Conservation (phyloP, 2,113 vertebrate species). For the Crotalus horridus region DNA sequence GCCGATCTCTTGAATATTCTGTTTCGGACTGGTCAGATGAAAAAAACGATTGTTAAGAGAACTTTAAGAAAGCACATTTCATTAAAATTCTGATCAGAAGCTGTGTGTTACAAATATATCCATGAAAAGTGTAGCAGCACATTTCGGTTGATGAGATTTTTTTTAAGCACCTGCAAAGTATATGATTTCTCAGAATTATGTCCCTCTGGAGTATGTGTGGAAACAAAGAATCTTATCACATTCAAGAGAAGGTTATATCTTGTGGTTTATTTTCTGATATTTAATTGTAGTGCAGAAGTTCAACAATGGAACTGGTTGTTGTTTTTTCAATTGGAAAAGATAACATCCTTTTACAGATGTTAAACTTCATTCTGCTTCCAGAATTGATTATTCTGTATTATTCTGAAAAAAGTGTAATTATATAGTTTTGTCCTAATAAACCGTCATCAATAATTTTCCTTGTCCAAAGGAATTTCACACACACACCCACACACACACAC, state of each 20-base stretch:
- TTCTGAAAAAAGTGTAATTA: not conserved
- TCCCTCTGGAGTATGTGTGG: not conserved
- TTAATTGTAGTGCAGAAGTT: not conserved
- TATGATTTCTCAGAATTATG: not conserved
- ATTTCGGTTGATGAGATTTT: not conserved
- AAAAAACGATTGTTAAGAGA: not conserved
- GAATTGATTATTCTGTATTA: not conserved
- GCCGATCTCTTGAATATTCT: constrained; percentile 43
- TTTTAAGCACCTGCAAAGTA: not conserved
- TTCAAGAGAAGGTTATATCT: not conserved
- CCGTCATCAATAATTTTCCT: not conserved
- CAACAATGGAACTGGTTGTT: not conserved
- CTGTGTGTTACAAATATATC: not conserved
- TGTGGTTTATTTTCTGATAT: not conserved
- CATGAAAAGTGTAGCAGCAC: not conserved
- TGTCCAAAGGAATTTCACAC: no score
- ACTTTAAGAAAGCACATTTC: constrained; percentile 3
- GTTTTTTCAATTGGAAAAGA: not conserved
- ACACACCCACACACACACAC: not conserved
- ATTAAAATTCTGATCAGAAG: accelerated
- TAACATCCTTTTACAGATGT: not conserved
- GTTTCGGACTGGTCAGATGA: not conserved
- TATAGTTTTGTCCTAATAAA: no score
- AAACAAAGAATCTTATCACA: not conserved
- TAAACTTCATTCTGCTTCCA: not conserved